Conservation (phyloP, 2,113 vertebrate species). For the Vidua chalybeata region DNA sequence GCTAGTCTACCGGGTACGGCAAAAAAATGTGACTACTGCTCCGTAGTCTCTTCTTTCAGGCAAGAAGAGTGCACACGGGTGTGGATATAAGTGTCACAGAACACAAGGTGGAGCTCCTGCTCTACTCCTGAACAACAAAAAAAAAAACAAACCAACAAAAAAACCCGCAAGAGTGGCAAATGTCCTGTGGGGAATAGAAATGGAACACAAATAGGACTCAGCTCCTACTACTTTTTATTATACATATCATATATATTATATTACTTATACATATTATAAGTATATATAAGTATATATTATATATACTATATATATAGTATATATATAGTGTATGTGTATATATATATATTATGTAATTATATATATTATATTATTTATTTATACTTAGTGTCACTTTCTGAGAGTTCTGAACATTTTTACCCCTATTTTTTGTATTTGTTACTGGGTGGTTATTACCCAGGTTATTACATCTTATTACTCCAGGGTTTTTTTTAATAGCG, state of each 20-base stretch:
- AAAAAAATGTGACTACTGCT: background rate
- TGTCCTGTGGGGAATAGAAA: background rate
- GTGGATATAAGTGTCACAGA: background rate
- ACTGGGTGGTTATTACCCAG: background rate
- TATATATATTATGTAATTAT: too few relatives aligned
- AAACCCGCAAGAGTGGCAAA: rapidly evolving
- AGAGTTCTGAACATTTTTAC: rapidly evolving
- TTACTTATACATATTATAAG: background rate
- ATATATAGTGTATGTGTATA: too few relatives aligned
- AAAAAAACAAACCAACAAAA: background rate
- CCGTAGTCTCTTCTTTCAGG: background rate
- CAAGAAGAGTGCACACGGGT: background rate
- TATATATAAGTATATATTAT: too few relatives aligned
- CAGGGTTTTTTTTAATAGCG: background rate
- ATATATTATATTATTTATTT: too few relatives aligned
- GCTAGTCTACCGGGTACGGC: background rate
- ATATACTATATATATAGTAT: too few relatives aligned
- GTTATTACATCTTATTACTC: background rate
- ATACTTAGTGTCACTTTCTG: background rate
- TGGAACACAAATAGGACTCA: background rate
- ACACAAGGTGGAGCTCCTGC: slow-evolving; percentile 47
- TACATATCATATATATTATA: too few relatives aligned
- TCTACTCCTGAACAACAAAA: background rate
- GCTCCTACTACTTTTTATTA: background rate
- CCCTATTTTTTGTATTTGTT: background rate